Evolutionary conservation across 2,888 invertebrate genomes (phyloP).

Genomic region (Ichneumoninae sp.): DNA sequence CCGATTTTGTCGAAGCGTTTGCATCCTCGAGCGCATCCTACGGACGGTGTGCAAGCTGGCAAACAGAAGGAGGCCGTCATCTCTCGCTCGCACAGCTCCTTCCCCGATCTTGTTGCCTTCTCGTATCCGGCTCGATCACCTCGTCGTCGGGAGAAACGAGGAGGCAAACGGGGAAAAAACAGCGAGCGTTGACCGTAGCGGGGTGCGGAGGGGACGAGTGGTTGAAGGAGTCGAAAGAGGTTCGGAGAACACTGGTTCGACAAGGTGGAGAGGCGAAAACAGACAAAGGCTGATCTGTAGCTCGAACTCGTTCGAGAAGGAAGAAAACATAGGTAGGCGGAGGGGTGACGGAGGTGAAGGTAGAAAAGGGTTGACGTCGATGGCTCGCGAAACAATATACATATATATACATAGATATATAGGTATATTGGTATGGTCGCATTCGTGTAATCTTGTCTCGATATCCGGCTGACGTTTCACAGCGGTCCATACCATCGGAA

Average conservation of each 20-base stretch:
- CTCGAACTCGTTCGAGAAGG: background rate
- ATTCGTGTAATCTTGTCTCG: conserved; percentile 61
- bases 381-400: background rate
- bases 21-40: conserved; percentile 23
- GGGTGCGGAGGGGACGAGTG: conserved; percentile 23
- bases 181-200: conserved; percentile 59
- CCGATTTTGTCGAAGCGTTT: conserved; percentile 56
- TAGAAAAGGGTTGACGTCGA: conserved; percentile 2
- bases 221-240: background rate
- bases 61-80: conserved; percentile 33
- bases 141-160: conserved; percentile 7
- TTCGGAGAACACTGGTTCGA: background rate
- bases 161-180: conserved; percentile 54
- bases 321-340: background rate
- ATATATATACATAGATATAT: too few relatives aligned
- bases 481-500: conserved; percentile 25
- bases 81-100: conserved; percentile 9
- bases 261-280: background rate
- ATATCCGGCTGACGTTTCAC: conserved; percentile 66
- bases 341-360: background rate
- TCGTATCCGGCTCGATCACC: conserved; percentile 25
- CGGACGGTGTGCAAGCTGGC: conserved; percentile 35
- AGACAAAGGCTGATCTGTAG: background rate
- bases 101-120: background rate
- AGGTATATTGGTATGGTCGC: conserved; percentile 32